Percentiles rank a stretch among this genome's conserved stretches.
These are phyloP conservation scores for Leucoma salicis DNA, from an alignment of 2,888 invertebrate genomes.

Conservation along the genomic window DNA sequence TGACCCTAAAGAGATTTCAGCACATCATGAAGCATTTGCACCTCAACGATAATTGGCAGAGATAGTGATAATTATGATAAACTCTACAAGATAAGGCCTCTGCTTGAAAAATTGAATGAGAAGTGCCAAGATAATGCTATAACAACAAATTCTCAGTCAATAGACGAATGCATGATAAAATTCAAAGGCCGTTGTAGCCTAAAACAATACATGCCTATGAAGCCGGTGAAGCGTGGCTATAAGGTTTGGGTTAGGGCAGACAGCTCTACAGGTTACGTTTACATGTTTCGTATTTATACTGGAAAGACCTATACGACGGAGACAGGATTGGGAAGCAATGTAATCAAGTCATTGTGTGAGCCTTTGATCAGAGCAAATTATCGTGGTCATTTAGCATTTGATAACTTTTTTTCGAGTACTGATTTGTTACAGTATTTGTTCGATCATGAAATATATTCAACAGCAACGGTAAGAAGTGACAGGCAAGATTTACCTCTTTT, in stretches of 20 bases:
- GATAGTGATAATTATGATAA: slow-evolving; percentile 2
- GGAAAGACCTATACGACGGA: slow-evolving; percentile 13
- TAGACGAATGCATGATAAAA: slow-evolving; percentile 12
- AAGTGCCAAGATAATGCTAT: slow-evolving; percentile 11
- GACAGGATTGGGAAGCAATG: slow-evolving; percentile 10
- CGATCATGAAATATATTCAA: slow-evolving; percentile 8
- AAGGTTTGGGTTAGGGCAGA: slow-evolving; percentile 9
- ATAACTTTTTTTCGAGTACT: slow-evolving; percentile 14
- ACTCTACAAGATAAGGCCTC: neutral
- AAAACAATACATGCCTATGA: slow-evolving; percentile 9
- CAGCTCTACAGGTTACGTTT: slow-evolving; percentile 14
- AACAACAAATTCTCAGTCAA: slow-evolving; percentile 11
- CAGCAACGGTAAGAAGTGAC: slow-evolving; percentile 9
- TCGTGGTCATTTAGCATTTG: slow-evolving; percentile 14
- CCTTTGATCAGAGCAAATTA: slow-evolving; percentile 9
- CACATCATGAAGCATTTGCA: slow-evolving; percentile 11
- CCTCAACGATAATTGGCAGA: slow-evolving; percentile 12
- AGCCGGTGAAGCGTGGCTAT: slow-evolving; percentile 11
- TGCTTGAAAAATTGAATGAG: slow-evolving; percentile 7
- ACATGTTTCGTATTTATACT: slow-evolving; percentile 12
- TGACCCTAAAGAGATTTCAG: slow-evolving; percentile 15
- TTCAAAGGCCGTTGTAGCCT: slow-evolving; percentile 9
- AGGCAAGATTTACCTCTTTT: slow-evolving; percentile 10
- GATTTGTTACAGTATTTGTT: slow-evolving; percentile 9
- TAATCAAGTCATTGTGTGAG: slow-evolving; percentile 12